Conservation (phyloP, 2,888 invertebrate genomes). For the Drosophila nigritarsus region DNA sequence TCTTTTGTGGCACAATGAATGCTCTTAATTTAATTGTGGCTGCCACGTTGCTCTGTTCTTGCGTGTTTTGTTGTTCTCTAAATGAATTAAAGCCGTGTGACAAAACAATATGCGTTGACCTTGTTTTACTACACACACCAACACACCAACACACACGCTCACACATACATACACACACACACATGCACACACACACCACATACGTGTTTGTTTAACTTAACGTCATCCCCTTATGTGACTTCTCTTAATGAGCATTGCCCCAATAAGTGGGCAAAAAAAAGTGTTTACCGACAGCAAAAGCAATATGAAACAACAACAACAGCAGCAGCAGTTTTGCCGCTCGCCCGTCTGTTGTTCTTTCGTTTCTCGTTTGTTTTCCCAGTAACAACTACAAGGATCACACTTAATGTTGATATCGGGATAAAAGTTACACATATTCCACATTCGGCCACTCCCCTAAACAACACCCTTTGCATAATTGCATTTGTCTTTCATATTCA, state of each 20-base stretch:
- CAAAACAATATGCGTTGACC: conserved; percentile 79
- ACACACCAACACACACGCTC: background rate
- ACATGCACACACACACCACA: conserved; percentile 2
- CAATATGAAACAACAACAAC: conserved; percentile 16
- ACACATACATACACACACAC: background rate
- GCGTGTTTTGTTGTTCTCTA: conserved; percentile 51
- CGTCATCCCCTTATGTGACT: conserved; percentile 51
- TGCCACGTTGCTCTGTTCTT: conserved; percentile 18
- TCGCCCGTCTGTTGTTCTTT: background rate
- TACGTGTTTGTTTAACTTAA: conserved; percentile 27
- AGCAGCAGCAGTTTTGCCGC: conserved; percentile 14
- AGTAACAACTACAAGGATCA: conserved; percentile 14
- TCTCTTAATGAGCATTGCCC: conserved; percentile 41
- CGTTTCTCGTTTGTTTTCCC: conserved; percentile 34
- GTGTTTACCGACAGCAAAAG: conserved; percentile 12
- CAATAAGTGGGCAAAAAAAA: conserved; percentile 63
- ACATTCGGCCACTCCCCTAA: background rate
- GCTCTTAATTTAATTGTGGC: conserved; percentile 43
- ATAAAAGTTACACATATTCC: conserved; percentile 22
- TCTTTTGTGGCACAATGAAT: conserved; percentile 53
- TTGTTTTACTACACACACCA: conserved; percentile 62
- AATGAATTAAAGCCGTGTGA: conserved; percentile 82
- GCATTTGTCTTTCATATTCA: too few species aligned
- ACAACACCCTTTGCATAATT: too few species aligned
- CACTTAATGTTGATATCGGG: conserved; percentile 22